phyloP scores from a whole-genome alignment of 2,797 vertebrate species.

The Melanotaenia maccullochi region DNA sequence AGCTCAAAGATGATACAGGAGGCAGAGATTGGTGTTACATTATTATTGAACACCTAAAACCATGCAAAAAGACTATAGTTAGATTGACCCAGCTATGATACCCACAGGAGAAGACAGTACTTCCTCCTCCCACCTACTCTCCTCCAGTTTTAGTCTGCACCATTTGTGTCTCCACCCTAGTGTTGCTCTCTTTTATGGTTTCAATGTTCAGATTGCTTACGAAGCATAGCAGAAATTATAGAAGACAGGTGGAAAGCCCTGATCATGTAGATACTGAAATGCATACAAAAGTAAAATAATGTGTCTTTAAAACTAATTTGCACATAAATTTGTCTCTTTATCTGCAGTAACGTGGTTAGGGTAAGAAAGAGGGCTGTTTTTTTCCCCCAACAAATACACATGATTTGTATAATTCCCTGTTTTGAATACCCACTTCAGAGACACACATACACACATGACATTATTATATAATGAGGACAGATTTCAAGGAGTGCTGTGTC shows the following conservation, averaged over 20 bases:
- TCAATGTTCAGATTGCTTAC: conserved; percentile 10
- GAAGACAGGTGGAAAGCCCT: conserved; percentile 50
- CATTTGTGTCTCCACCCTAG: conserved; percentile 16
- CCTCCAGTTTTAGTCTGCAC: conserved; percentile 32
- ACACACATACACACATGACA: conserved; percentile 1
- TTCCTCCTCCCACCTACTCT: conserved; percentile 57
- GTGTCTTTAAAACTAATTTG: neutral
- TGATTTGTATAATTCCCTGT: conserved; percentile 34
- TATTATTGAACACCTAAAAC: conserved; percentile 49
- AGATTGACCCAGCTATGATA: conserved; percentile 61
- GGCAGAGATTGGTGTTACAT: conserved; percentile 45
- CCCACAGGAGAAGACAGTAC: conserved; percentile 54
- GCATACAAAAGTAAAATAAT: neutral
- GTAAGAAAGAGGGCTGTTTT: conserved; percentile 25
- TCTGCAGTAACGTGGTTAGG: conserved; percentile 9
- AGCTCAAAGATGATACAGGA: conserved; percentile 41
- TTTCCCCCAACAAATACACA: conserved; percentile 45
- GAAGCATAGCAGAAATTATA: conserved; percentile 34
- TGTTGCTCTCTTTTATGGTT: conserved; percentile 28
- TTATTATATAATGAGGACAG: conserved; percentile 52
- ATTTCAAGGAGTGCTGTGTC: conserved; percentile 35
- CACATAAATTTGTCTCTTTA: conserved; percentile 3
- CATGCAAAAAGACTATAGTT: conserved; percentile 68
- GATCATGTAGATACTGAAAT: conserved; percentile 1
- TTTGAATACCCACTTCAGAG: conserved; percentile 10